A percentile compares a stretch with the other conserved stretches of the same genome.
These are phyloP conservation scores for Ips typographus DNA, from an alignment of 1,140 invertebrate genomes.

Conservation along the genomic window DNA sequence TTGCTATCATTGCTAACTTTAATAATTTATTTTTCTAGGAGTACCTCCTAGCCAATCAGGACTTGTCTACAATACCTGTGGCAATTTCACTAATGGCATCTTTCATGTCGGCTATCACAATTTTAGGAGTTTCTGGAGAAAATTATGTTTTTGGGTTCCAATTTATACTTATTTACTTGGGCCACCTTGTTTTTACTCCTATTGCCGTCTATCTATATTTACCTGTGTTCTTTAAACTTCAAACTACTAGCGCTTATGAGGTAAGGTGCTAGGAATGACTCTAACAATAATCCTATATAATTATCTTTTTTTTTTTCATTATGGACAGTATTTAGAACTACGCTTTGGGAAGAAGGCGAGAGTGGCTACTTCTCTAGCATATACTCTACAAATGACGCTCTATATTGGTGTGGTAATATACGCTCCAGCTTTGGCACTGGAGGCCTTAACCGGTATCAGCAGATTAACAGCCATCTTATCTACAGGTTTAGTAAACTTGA, in stretches of 20 bases:
- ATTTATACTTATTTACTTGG: constrained; percentile 80
- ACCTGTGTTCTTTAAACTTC: constrained; percentile 86
- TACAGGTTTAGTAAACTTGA: constrained; percentile 60
- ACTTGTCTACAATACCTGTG: constrained; percentile 77
- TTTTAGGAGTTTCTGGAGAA: constrained; percentile 86
- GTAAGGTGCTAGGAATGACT: constrained; percentile 52
- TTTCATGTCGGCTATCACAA: constrained; percentile 91
- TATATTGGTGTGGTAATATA: constrained; percentile 93
- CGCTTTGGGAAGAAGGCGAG: constrained; percentile 72
- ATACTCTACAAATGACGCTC: constrained; percentile 80
- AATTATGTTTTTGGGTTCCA: constrained; percentile 82
- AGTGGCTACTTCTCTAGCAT: constrained; percentile 73
- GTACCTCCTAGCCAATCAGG: constrained; percentile 77
- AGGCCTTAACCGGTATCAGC: constrained; percentile 81
- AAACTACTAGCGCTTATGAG: constrained; percentile 86
- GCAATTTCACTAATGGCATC: constrained; percentile 90
- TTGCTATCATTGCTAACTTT: neutral
- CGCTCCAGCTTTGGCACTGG: constrained; percentile 86
- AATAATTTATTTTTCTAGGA: constrained; percentile 59
- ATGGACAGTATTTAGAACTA: constrained; percentile 74
- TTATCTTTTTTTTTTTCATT: neutral
- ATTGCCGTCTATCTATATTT: constrained; percentile 79
- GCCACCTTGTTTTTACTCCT: constrained; percentile 79
- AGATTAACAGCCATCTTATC: constrained; percentile 74
- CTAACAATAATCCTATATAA: too few relatives aligned